phyloP scores from a whole-genome alignment of 1,140 invertebrate species.

The Trachelipus rathkii region DNA sequence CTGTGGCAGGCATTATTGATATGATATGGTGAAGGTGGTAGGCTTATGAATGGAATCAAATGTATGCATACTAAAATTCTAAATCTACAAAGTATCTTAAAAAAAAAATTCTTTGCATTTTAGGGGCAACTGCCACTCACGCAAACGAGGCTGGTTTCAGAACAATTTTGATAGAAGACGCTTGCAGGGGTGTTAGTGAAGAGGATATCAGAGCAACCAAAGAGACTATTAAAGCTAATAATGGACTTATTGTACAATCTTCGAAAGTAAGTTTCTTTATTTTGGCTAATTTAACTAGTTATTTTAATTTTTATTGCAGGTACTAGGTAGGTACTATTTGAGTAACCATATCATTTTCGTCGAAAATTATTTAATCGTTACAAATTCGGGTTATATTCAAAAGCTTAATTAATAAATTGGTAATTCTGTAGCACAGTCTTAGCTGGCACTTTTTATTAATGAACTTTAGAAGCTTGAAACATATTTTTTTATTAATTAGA shows the following conservation, averaged over 20 bases:
- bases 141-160: constrained; percentile 82
- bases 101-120: constrained; percentile 25
- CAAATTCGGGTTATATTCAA: neutral
- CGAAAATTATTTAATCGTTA: neutral
- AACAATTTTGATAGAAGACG: constrained; percentile 85
- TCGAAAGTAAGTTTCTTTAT: constrained; percentile 52
- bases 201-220: constrained; percentile 78
- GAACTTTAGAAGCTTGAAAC: too few species aligned
- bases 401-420: too few species aligned
- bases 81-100: neutral
- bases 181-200: constrained; percentile 77
- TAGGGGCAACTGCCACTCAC: constrained; percentile 79
- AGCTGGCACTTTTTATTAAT: too few species aligned
- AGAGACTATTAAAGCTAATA: constrained; percentile 64
- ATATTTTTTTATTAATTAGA: too few species aligned
- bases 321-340: neutral
- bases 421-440: too few species aligned
- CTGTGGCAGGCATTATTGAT: too few species aligned
- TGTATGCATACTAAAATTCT: constrained; percentile 3
- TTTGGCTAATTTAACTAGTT: neutral
- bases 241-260: constrained; percentile 75
- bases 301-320: neutral
- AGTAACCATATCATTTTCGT: neutral
- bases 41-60: too few species aligned
- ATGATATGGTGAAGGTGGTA: too few species aligned